Base-by-base conservation (phyloP, 2,888 invertebrate genomes). In the Eubasilissa splendida region DNA sequence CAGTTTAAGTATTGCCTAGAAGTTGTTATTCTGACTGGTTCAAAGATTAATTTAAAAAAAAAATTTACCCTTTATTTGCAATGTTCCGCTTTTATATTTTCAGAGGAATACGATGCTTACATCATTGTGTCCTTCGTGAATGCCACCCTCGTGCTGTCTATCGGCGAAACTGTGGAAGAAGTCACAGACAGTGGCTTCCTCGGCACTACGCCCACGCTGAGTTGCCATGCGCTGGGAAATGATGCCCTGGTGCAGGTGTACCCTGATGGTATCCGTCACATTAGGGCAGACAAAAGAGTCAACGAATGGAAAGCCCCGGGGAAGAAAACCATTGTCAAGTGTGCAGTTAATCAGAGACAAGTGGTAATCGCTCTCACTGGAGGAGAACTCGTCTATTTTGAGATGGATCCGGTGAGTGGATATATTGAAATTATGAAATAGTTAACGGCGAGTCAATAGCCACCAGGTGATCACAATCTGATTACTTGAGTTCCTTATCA, bases 101-200 rank as follows among this genome's bases (percentile, higher is more conserved):
- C 95, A 98, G 99, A 99, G 92, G 96, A 97, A 88, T 99, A 92
- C 92, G 99, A 99, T 93, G 97, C 99, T 77, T 99, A 99, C 92
- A 99, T 99, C 92, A 98, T 99, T 88, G 99, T 99, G 86, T 99
- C 99, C 75, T 99, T 99, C 95, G 96, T 98, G 84, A 93, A 93
- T 86, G 99, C 99, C 85, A 99, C 99, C 14, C 93, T 99, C 86
- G 99, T 99, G 84, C 93, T 99, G 86, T 98, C 98, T 85, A 99
- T 99, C 87, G 99, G 99, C 85, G 99, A 99, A 89, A 99, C 99
- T 12, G 99, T 99, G n/a, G 99, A 99, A 89, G 99, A 99, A 94
- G 99, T 99, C 42, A 98, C 99, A 0, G 99, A 99, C 89, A 99
- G 99, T 83, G 99, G 99, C 66, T 99, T 99, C 88, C 91, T 99